Conservation (phyloP, 2,113 vertebrate genomes). For the Acinonyx jubatus region DNA sequence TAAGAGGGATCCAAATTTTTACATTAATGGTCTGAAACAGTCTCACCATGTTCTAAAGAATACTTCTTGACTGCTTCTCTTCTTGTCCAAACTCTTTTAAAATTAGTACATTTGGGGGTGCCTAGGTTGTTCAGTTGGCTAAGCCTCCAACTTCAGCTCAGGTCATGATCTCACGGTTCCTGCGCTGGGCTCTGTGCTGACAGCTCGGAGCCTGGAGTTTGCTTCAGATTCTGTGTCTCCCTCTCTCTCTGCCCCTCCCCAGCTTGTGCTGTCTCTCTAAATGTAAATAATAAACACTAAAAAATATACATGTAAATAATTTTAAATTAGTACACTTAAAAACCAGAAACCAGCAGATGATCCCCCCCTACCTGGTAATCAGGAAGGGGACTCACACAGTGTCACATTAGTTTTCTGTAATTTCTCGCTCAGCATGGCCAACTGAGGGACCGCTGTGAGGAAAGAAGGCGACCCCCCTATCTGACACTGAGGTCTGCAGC, state of each 20-base stretch:
- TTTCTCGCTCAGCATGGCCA: neutral
- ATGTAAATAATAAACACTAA: too few species aligned
- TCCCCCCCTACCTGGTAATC: neutral
- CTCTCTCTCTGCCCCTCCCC: too few species aligned
- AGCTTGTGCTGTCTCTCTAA: too few species aligned
- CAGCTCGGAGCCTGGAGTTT: too few species aligned
- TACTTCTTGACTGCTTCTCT: neutral
- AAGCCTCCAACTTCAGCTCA: too few species aligned
- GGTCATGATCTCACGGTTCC: too few species aligned
- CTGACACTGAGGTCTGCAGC: neutral
- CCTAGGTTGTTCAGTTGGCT: too few species aligned
- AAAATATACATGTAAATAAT: too few species aligned
- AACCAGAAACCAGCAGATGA: neutral
- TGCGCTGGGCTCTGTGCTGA: too few species aligned
- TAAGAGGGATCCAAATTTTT: neutral
- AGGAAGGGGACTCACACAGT: neutral
- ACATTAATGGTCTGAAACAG: neutral
- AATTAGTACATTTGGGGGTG: neutral
- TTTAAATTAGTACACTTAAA: neutral
- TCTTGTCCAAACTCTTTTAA: neutral
- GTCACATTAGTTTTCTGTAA: neutral
- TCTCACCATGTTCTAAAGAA: neutral
- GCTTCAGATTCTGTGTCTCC: too few species aligned
- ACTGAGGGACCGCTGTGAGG: neutral
- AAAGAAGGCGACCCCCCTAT: neutral